Conservation (phyloP, 2,113 vertebrate genomes). For the Percopsis transmontana region DNA sequence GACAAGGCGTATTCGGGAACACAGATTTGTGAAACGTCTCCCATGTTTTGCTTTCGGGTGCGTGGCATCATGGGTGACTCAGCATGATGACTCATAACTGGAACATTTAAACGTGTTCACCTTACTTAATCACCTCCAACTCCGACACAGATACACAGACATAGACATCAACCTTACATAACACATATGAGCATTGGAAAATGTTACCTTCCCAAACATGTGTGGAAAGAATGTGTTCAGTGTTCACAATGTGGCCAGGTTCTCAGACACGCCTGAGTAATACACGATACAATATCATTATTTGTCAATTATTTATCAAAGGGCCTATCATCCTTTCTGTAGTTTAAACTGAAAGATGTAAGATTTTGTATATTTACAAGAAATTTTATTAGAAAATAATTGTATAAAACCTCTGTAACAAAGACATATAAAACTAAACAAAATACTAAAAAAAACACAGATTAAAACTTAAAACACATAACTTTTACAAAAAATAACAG, state of each 20-base stretch:
- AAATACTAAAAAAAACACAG: too few species aligned
- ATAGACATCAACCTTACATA: too few species aligned
- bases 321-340: not conserved
- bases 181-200: too few species aligned
- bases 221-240: too few species aligned
- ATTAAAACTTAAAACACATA: too few species aligned
- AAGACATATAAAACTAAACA: conserved; percentile 10
- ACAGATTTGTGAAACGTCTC: not conserved
- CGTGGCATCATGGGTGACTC: not conserved
- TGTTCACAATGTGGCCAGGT: too few species aligned
- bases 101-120: too few species aligned
- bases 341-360: not conserved
- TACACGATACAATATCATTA: conserved; percentile 1
- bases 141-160: too few species aligned
- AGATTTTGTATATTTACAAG: conserved; percentile 23
- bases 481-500: too few species aligned
- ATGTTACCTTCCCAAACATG: too few species aligned
- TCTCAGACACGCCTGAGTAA: too few species aligned
- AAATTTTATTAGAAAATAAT: conserved; percentile 57
- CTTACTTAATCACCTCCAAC: too few species aligned
- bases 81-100: conserved; percentile 27
- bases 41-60: not conserved
- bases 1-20: not conserved
- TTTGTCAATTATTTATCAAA: not conserved
- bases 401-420: conserved; percentile 54